Base-by-base conservation (phyloP, 2,888 invertebrate genomes). In the Polyommatus iphigenia region DNA sequence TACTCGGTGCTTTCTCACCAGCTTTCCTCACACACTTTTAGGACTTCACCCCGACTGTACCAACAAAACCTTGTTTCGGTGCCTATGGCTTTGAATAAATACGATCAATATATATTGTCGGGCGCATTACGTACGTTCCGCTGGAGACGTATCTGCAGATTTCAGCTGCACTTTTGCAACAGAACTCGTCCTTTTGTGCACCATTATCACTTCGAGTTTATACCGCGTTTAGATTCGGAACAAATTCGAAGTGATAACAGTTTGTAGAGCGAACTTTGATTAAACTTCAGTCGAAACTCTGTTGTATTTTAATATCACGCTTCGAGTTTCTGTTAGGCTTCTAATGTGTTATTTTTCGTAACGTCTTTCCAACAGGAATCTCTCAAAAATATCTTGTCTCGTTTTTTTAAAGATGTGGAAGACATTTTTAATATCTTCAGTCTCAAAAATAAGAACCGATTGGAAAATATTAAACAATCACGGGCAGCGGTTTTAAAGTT, bases 51-150 rank as follows among this genome's bases (percentile, higher is more conserved):
- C 29, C 15, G 67, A 67, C 67, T 67, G 77, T 83, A 84, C 86
- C 85, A 89, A 88, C 89, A 88, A 88, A 91, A 90, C 89, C 91
- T 90, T 88, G 90, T 93, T 91, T 89, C 90, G 87, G 83, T 88
- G 88, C 88, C 90, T 89, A 90, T 89, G 87, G 88, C 86, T 89
- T 85, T 83, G 89, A 90, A 92, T 90, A 91, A 91, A 93, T 91
- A 89, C 90, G 88, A 92, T 92, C 87, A 85, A 92, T 92, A 93
- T 92, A 91, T 91, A 92, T 92, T 91, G 91, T 90, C 90, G 88
- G 87, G 88, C 88, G 89, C 89, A 92, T 93, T 93, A 93, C 87
- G 85, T 89, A 87, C 90, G 90, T 85, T 87, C 89, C 91, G 89
- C 90, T 91, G 87, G 90, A 91, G 91, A 86, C 89, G 86, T 89